A percentile compares a stretch with the other conserved stretches of the same genome.
Evolutionary conservation across 2,888 invertebrate species (phyloP).

Genomic region (Cordilura impudica): DNA sequence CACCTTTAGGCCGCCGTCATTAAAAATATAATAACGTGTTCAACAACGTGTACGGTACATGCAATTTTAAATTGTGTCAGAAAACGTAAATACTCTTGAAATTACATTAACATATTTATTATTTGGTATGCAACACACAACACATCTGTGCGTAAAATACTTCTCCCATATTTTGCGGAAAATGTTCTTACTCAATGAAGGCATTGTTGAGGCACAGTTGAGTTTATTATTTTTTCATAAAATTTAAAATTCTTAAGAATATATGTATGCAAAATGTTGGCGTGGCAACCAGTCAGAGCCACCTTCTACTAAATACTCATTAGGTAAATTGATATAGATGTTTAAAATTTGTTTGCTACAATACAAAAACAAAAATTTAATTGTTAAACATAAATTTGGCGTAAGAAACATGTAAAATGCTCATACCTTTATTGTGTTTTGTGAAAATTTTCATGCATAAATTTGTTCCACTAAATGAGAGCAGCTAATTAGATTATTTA

Average conservation of each 20-base stretch:
- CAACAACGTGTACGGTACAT: background rate
- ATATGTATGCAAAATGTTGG: background rate
- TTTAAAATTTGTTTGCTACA: background rate
- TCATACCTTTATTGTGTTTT: too few species aligned
- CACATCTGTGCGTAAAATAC: conserved; percentile 37
- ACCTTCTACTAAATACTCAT: background rate
- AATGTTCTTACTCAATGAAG: too few species aligned
- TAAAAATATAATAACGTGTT: background rate
- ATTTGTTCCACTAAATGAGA: too few species aligned
- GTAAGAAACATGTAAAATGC: background rate
- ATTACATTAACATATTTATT: conserved; percentile 29
- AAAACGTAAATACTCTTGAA: background rate
- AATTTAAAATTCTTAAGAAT: background rate
- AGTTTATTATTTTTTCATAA: background rate
- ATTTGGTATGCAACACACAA: conserved; percentile 56
- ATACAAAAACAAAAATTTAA: background rate
- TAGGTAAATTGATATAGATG: background rate
- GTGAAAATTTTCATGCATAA: too few species aligned
- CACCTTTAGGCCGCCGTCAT: conserved; percentile 1
- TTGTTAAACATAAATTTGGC: background rate
- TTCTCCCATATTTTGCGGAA: conserved; percentile 2
- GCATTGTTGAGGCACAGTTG: background rate
- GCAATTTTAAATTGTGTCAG: background rate
- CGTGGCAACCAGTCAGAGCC: too few species aligned
- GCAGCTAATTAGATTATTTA: too few species aligned